Conservation (phyloP, 2,113 vertebrate genomes). For the Hemiscyllium ocellatum region DNA sequence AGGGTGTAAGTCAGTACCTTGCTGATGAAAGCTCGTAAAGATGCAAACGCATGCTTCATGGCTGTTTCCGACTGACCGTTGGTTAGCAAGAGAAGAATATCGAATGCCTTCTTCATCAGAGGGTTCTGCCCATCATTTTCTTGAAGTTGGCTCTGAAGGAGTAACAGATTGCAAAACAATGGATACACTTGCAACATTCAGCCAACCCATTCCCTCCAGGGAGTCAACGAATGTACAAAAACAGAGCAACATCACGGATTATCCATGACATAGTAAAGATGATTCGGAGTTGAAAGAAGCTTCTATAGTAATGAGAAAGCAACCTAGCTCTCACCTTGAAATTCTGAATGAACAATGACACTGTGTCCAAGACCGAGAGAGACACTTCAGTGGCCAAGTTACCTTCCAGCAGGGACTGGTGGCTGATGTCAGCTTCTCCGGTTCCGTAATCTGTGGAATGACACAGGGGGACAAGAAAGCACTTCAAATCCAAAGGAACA, state of each 20-base stretch:
- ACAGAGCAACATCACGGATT: neutral
- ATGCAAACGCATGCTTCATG: constrained; percentile 81
- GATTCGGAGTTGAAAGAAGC: neutral
- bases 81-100: constrained; percentile 84
- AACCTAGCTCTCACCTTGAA: constrained; percentile 72
- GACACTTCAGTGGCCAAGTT: constrained; percentile 82
- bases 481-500: neutral
- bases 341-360: constrained; percentile 80
- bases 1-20: constrained; percentile 63
- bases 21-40: constrained; percentile 83
- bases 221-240: neutral
- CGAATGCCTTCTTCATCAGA: constrained; percentile 92
- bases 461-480: neutral
- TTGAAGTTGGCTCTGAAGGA: constrained; percentile 76
- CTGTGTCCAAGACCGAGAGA: constrained; percentile 80
- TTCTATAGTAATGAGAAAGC: neutral
- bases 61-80: constrained; percentile 83
- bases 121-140: constrained; percentile 85
- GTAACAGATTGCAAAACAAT: neutral
- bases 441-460: constrained; percentile 60
- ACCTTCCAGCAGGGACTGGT: constrained; percentile 84
- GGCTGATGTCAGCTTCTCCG: constrained; percentile 81
- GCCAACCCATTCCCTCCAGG: neutral
- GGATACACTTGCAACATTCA: neutral
- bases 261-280: neutral